These are phyloP conservation scores for Phyllopteryx taeniolatus DNA, from an alignment of 2,113 vertebrate species.

Conservation along the genomic window DNA sequence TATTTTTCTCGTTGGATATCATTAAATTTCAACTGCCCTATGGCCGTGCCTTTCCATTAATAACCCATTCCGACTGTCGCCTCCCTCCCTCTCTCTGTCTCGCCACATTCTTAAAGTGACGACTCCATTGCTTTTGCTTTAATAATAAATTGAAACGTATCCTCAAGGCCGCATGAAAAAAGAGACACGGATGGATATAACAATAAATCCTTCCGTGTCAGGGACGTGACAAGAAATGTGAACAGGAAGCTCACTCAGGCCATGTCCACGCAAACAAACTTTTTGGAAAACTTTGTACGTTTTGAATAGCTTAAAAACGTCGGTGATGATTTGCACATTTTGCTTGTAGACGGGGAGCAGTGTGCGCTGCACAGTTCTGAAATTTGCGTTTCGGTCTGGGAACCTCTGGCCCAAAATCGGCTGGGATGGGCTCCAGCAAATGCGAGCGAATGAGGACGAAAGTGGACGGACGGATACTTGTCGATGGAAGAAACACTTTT, in stretches of 20 bases:
- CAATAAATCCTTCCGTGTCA: conserved; percentile 99
- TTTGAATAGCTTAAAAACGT: no score
- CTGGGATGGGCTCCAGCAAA: no score
- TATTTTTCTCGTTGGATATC: conserved; percentile 99
- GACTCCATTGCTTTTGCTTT: conserved; percentile 98
- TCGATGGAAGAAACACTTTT: no score
- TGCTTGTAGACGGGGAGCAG: no score
- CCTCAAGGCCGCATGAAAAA: conserved; percentile 96
- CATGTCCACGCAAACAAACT: background rate
- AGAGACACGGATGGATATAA: conserved; percentile 79
- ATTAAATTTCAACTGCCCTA: conserved; percentile 99
- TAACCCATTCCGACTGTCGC: conserved; percentile 96
- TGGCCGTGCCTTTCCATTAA: conserved; percentile 99
- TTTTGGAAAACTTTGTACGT: background rate
- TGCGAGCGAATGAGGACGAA: no score
- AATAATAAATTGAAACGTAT: conserved; percentile 99
- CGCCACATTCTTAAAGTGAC: conserved; percentile 98
- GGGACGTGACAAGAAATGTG: conserved; percentile 83
- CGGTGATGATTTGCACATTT: no score
- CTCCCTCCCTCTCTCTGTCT: conserved; percentile 60
- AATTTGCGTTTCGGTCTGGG: no score
- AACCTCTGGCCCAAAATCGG: no score
- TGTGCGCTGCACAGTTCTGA: no score
- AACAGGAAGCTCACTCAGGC: background rate
- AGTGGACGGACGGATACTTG: no score